These are phyloP conservation scores for Drosophila nasuta DNA, from an alignment of 1,140 invertebrate species.

Conservation along the genomic window DNA sequence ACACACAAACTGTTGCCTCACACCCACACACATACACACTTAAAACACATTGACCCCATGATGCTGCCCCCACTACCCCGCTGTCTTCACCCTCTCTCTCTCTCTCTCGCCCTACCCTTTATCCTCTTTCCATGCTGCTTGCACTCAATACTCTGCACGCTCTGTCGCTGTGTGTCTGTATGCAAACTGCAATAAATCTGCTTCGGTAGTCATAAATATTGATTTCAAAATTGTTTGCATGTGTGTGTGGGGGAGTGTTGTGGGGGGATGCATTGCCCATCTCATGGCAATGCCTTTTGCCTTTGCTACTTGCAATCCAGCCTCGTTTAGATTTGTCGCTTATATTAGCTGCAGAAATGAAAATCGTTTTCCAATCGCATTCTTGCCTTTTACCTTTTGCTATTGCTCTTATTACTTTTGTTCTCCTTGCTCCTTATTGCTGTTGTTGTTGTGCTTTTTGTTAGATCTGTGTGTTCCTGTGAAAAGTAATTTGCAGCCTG, in stretches of 20 bases:
- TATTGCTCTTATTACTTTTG: constrained; percentile 38
- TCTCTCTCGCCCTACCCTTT: too few species aligned
- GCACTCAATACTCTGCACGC: constrained; percentile 11
- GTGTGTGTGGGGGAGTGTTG: constrained; percentile 28
- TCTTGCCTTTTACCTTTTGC: constrained; percentile 74
- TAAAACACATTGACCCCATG: background rate
- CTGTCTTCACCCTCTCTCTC: background rate
- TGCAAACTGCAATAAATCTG: constrained; percentile 76
- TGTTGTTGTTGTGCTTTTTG: constrained; percentile 22
- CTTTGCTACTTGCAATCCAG: constrained; percentile 14
- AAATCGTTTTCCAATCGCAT: constrained; percentile 83
- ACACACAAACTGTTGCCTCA: constrained; percentile 32
- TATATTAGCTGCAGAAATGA: constrained; percentile 83
- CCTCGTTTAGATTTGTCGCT: constrained; percentile 77
- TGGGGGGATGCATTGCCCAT: constrained; percentile 15
- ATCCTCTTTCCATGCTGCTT: background rate
- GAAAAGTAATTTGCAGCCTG: constrained; percentile 61
- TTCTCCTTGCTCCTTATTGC: constrained; percentile 45
- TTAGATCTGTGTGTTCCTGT: constrained; percentile 4
- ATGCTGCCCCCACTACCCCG: too few species aligned
- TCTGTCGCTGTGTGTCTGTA: background rate
- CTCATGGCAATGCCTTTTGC: constrained; percentile 19
- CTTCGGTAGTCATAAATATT: constrained; percentile 80
- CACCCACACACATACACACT: background rate
- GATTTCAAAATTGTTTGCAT: constrained; percentile 76